Evolutionary conservation across 2,888 invertebrate genomes (phyloP), one percentile per base, ranked within the genome.

Genomic region (Timema podura): DNA sequence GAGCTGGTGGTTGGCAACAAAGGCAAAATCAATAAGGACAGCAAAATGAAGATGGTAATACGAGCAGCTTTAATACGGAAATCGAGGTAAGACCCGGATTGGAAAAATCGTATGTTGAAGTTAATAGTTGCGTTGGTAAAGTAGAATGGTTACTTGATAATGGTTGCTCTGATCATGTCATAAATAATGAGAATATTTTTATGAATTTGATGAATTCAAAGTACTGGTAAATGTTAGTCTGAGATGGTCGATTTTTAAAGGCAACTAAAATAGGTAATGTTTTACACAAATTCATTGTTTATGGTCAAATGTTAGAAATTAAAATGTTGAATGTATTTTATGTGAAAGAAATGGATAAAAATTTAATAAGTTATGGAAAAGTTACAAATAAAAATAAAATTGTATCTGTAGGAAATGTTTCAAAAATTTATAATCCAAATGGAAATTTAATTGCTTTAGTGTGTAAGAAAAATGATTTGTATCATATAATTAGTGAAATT

Each of bases 401-500:
- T 51, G 51, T 51, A 5, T 51, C 51, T 2, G 51, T n/a, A n/a
- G n/a, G n/a, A n/a, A n/a, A n/a, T n/a, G n/a, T n/a, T n/a, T n/a
- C n/a, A 51, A 51, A 51, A 1, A 51, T 13, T 2, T 51, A 13
- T 51, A 13, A 51, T 51, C 51, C 3, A 51, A 51, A 51, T 51
- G 51, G 51, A 51, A 51, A 51, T n/a, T 51, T 51, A n/a, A n/a
- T 51, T 51, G 51, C n/a, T 11, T 51, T 51, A 51, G 51, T 3
- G 30, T 51, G n/a, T 1, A 51, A 51, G n/a, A 51, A 51, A 51
- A 51, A 13, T 51, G 51, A 51, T 51, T 13, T n/a, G 1, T 30
- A 30, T 30, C 30, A 30, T 30, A 30, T 30, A 3, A 30, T 3
- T 30, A 30, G 3, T 30, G 30, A 30, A 30, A 30, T 30, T 30